These are phyloP conservation scores for Opisthograptis luteolata DNA, from an alignment of 2,888 invertebrate genomes.

Conservation along the genomic window DNA sequence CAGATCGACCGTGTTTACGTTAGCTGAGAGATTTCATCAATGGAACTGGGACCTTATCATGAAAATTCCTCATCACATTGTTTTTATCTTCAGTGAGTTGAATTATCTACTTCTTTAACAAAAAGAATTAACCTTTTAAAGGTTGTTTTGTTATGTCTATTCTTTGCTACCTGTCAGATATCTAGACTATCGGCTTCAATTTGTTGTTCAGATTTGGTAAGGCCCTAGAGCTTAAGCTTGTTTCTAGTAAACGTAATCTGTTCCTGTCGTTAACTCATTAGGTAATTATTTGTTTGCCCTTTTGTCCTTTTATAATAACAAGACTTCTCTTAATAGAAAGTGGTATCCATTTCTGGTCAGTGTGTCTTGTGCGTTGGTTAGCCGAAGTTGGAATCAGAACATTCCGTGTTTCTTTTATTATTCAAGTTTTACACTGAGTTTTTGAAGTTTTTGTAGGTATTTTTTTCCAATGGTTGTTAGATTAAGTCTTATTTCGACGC, in stretches of 20 bases:
- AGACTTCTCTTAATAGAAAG: not conserved
- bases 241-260: not conserved
- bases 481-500: conserved; percentile 37
- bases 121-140: not conserved
- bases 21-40: conserved; percentile 27
- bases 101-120: not conserved
- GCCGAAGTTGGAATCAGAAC: not conserved
- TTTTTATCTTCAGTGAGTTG: conserved; percentile 43
- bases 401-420: not conserved
- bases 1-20: conserved; percentile 29
- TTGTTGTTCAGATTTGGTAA: not conserved
- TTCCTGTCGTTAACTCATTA: conserved; percentile 9
- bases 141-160: not conserved
- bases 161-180: not conserved
- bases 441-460: not conserved
- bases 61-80: conserved; percentile 39
- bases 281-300: conserved; percentile 8
- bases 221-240: not conserved
- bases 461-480: conserved; percentile 44
- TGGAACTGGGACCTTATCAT: conserved; percentile 47
- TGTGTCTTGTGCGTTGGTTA: conserved; percentile 2
- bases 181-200: not conserved
- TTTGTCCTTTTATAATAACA: conserved; percentile 6
- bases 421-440: not conserved
- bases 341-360: not conserved